Conservation (phyloP, 2,888 invertebrate genomes). For the Tineola bisselliella region DNA sequence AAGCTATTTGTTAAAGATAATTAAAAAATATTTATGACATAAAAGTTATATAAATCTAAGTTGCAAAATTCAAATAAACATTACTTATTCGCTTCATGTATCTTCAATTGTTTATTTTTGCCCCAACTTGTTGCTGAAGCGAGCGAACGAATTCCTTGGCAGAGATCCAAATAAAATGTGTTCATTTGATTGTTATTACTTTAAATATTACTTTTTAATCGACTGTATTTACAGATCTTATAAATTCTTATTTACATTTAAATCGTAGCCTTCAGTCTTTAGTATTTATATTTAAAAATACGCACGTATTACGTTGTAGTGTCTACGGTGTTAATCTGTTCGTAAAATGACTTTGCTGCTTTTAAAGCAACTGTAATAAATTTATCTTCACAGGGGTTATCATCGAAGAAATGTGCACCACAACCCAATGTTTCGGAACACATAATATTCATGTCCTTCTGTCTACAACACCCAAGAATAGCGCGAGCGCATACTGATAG, state of each 20-base stretch:
- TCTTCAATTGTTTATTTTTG: constrained; percentile 7
- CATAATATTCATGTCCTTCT: constrained; percentile 47
- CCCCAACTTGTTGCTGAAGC: background rate
- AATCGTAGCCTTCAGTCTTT: background rate
- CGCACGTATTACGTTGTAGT: no score
- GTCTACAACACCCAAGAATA: constrained; percentile 76
- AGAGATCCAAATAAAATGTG: background rate
- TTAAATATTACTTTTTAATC: background rate
- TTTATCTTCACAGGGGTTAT: constrained; percentile 74
- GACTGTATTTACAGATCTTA: background rate
- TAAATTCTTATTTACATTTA: background rate
- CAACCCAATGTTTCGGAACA: constrained; percentile 81
- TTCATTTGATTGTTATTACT: background rate
- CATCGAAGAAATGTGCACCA: constrained; percentile 78
- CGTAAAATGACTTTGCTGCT: constrained; percentile 47
- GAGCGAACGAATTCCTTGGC: background rate
- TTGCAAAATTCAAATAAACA: background rate
- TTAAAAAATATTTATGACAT: no score
- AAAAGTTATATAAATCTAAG: no score
- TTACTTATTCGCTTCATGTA: background rate
- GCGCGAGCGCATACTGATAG: constrained; percentile 78
- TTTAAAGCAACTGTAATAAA: constrained; percentile 68
- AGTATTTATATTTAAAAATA: background rate
- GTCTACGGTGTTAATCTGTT: constrained; percentile 24
- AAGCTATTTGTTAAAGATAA: no score